Evolutionary conservation across 2,113 vertebrate species (phyloP).

Genomic region (Conger conger): DNA sequence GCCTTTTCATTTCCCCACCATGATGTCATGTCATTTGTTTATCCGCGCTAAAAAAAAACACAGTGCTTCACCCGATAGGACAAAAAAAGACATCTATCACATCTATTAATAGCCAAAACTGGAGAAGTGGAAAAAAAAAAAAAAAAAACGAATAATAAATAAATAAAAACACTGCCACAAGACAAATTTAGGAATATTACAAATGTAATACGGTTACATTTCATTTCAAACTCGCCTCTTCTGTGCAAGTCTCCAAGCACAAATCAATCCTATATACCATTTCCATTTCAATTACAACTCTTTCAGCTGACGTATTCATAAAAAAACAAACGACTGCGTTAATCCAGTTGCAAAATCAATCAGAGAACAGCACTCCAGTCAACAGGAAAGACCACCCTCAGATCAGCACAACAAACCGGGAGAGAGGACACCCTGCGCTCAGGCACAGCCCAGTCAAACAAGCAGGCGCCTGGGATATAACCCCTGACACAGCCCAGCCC

Average conservation of each 20-base stretch:
- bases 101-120: background rate
- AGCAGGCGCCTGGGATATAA: too few species aligned
- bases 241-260: background rate
- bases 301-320: background rate
- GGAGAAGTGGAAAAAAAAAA: background rate
- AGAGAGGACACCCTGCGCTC: background rate
- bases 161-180: too few species aligned
- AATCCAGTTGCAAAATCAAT: background rate
- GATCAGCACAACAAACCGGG: background rate
- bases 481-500: background rate
- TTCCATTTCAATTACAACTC: background rate
- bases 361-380: background rate
- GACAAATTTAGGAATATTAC: background rate
- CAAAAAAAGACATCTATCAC: background rate
- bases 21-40: background rate
- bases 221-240: background rate
- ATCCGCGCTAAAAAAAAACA: background rate
- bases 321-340: background rate
- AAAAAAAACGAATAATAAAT: too few species aligned
- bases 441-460: background rate
- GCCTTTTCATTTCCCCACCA: background rate
- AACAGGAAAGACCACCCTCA: background rate
- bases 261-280: background rate
- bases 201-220: background rate
- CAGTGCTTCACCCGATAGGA: background rate